These are phyloP conservation scores for Leucoma salicis DNA, from an alignment of 2,888 invertebrate species.

Conservation along the genomic window DNA sequence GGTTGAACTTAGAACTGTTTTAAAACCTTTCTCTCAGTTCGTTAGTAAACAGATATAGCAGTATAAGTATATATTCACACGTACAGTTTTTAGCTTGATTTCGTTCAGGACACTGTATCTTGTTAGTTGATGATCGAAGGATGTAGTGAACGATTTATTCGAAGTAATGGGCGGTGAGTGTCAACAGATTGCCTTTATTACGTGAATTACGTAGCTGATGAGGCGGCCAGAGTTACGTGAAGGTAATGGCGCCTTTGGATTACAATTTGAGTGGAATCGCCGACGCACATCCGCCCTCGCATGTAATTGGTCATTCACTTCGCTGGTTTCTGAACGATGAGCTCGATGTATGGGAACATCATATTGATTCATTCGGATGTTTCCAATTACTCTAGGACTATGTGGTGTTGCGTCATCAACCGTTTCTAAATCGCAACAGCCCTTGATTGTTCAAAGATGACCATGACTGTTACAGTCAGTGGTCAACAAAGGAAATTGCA, in stretches of 20 bases:
- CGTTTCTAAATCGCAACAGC: conserved; percentile 8
- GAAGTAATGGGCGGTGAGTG: conserved; percentile 36
- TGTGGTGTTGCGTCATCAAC: conserved; percentile 23
- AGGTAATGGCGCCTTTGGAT: conserved; percentile 59
- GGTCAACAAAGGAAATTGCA: neutral
- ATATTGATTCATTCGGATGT: conserved; percentile 34
- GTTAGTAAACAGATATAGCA: too few species aligned
- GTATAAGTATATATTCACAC: too few species aligned
- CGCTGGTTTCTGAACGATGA: conserved; percentile 43
- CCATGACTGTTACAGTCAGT: neutral
- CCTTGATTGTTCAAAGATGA: neutral
- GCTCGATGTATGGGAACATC: conserved; percentile 53
- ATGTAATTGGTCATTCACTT: conserved; percentile 63
- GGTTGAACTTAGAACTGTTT: too few species aligned
- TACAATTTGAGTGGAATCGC: conserved; percentile 59
- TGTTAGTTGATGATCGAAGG: too few species aligned
- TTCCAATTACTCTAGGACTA: conserved; percentile 34
- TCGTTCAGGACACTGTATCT: too few species aligned
- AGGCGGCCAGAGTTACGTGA: conserved; percentile 42
- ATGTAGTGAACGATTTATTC: conserved; percentile 28
- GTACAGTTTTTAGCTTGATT: too few species aligned
- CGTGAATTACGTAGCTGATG: conserved; percentile 55
- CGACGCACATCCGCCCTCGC: conserved; percentile 56
- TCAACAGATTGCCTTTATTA: conserved; percentile 56
- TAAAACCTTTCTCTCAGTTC: too few species aligned